These are phyloP conservation scores for Hipposideros armiger DNA, from an alignment of 2,113 vertebrate species.

Conservation along the genomic window DNA sequence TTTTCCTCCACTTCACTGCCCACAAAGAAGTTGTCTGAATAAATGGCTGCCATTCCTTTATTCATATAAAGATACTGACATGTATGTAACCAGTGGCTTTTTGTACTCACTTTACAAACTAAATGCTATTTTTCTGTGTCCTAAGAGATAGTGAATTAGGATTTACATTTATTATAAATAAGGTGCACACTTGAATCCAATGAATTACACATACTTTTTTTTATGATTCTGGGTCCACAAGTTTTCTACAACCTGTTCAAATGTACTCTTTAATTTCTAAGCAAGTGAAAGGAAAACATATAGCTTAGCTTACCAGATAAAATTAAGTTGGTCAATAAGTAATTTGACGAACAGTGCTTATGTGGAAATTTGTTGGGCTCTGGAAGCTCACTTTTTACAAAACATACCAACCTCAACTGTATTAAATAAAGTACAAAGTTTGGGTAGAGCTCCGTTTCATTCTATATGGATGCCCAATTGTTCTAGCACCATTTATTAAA, in stretches of 20 bases:
- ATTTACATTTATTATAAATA: background rate
- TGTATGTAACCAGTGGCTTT: background rate
- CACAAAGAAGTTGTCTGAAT: background rate
- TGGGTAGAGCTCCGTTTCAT: background rate
- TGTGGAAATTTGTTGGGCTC: background rate
- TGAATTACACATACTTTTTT: background rate
- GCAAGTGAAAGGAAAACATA: background rate
- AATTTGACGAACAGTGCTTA: background rate
- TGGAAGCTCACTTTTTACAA: background rate
- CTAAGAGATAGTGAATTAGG: background rate
- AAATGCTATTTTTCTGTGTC: background rate
- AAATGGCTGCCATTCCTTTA: background rate
- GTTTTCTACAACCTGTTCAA: background rate
- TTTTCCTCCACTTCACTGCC: background rate
- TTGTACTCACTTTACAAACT: background rate
- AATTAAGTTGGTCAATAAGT: background rate
- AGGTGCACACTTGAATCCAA: background rate
- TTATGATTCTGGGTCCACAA: background rate
- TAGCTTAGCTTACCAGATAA: background rate
- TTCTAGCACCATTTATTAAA: background rate
- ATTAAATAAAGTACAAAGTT: background rate
- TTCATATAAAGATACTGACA: background rate
- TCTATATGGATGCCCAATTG: background rate
- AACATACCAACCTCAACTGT: background rate
- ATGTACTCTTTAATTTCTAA: background rate